phyloP scores from a whole-genome alignment of 2,797 vertebrate genomes.

The Cygnus olor region DNA sequence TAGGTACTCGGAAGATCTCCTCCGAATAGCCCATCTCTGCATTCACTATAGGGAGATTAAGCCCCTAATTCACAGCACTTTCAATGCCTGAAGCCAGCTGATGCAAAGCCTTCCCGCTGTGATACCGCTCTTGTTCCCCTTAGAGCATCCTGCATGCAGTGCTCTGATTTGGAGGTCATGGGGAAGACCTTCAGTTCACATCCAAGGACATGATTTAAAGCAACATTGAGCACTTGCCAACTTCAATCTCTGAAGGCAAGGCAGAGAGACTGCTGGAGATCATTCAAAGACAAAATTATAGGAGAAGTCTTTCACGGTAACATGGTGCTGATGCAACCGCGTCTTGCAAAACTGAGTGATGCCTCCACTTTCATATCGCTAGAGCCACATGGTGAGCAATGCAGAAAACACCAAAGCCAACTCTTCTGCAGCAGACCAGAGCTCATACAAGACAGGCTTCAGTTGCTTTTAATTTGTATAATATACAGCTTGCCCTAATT shows the following conservation, averaged over 20 bases:
- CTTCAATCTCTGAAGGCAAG: background rate
- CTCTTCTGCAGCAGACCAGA: background rate
- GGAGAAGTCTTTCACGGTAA: background rate
- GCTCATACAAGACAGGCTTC: background rate
- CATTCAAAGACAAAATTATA: background rate
- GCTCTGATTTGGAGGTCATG: background rate
- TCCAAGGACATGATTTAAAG: background rate
- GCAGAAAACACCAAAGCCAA: background rate
- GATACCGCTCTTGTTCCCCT: background rate
- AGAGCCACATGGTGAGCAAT: background rate
- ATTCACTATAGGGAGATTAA: background rate
- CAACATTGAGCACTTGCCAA: background rate
- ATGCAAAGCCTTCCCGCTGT: background rate
- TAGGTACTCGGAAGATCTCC: background rate
- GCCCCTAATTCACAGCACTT: background rate
- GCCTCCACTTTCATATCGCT: background rate
- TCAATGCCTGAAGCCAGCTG: background rate
- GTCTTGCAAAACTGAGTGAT: background rate
- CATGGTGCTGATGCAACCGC: background rate
- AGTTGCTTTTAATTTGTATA: conserved; percentile 51
- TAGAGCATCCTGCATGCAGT: rapidly evolving
- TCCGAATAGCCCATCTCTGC: background rate
- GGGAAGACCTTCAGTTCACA: background rate
- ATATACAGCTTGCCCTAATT: conserved; percentile 57
- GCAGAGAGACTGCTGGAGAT: background rate